phyloP scores from a whole-genome alignment of 2,797 vertebrate genomes.

The Lepus townsendii region DNA sequence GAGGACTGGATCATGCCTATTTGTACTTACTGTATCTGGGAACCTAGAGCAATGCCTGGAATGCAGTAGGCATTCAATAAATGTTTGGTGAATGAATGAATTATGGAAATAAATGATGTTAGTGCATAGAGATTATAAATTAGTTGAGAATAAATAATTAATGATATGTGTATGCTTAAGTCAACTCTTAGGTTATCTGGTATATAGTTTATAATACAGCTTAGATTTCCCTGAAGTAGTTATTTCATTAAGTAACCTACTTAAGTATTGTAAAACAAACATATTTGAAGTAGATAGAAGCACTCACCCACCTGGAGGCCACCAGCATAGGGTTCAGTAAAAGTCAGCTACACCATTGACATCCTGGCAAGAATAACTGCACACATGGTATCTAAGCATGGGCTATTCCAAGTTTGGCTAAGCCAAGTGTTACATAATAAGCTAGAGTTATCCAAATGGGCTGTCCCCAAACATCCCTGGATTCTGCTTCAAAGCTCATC shows the following conservation, averaged over 20 bases:
- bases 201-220: not conserved
- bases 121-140: not conserved
- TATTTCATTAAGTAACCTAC: not conserved
- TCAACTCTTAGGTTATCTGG: not conserved
- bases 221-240: conserved; percentile 17
- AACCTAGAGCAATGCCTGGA: not conserved
- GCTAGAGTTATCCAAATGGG: not conserved
- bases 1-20: fast-evolving
- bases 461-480: not conserved
- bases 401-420: not conserved
- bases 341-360: not conserved
- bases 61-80: not conserved
- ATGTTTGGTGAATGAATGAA: not conserved
- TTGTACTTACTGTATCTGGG: not conserved
- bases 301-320: not conserved
- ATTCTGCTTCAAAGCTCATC: conserved; percentile 36
- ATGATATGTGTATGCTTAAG: not conserved
- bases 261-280: not conserved
- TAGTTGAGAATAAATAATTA: not conserved
- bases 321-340: not conserved
- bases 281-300: not conserved
- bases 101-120: not conserved
- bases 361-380: conserved; percentile 49
- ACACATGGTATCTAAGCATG: not conserved
- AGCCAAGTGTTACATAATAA: not conserved